These are phyloP conservation scores for Ephestia elutella DNA, from an alignment of 1,140 invertebrate genomes.

Conservation along the genomic window DNA sequence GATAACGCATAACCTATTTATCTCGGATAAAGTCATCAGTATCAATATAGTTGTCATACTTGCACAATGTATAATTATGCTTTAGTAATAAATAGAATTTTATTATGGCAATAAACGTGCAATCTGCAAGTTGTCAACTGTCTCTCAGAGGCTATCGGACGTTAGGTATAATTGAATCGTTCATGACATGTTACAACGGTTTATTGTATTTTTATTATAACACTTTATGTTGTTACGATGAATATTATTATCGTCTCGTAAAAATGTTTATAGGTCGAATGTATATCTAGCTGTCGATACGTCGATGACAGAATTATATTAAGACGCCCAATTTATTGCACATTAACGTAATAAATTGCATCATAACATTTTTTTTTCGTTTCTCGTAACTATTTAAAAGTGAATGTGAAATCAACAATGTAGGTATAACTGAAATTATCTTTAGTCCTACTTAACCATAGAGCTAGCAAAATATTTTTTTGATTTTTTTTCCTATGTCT, in stretches of 20 bases:
- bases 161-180: constrained; percentile 37
- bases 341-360: too few species aligned
- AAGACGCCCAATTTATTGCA: background rate
- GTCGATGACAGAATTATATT: background rate
- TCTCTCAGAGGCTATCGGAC: constrained; percentile 19
- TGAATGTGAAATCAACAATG: too few species aligned
- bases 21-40: constrained; percentile 67
- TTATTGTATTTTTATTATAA: constrained; percentile 13
- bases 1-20: constrained; percentile 64
- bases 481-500: too few species aligned
- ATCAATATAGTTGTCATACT: constrained; percentile 63
- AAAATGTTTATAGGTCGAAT: background rate
- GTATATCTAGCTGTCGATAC: background rate
- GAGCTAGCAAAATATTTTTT: too few species aligned
- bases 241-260: constrained; percentile 6
- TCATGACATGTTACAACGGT: constrained; percentile 14
- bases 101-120: constrained; percentile 41
- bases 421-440: too few species aligned
- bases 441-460: too few species aligned
- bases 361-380: too few species aligned
- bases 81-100: constrained; percentile 47
- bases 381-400: too few species aligned
- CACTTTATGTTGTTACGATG: constrained; percentile 6
- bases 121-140: constrained; percentile 38
- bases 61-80: constrained; percentile 48